These are phyloP conservation scores for Alloplasta piceator DNA, from an alignment of 2,888 invertebrate species.

Conservation along the genomic window DNA sequence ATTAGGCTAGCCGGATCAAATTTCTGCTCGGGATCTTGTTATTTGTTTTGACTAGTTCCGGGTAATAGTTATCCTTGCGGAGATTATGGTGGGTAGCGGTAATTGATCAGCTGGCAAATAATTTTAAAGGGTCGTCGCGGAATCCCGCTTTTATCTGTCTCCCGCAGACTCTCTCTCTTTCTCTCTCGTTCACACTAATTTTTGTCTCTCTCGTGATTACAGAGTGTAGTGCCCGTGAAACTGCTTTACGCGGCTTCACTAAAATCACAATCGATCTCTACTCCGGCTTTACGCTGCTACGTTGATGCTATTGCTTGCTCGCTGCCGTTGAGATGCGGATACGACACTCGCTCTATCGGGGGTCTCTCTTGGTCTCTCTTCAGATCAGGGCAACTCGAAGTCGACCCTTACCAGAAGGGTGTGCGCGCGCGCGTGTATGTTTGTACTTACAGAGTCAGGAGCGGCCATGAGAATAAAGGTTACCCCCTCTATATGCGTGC, in stretches of 20 bases:
- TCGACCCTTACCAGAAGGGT: constrained; percentile 31
- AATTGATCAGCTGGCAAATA: not conserved
- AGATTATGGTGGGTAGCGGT: no score
- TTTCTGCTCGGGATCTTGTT: no score
- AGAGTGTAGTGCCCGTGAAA: constrained; percentile 29
- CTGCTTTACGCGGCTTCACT: no score
- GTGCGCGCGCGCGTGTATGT: constrained; percentile 29
- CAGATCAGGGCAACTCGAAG: constrained; percentile 1
- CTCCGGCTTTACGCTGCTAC: constrained; percentile 16
- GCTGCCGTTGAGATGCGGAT: constrained; percentile 34
- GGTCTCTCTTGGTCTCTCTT: constrained; percentile 20
- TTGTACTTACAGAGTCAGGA: constrained; percentile 10
- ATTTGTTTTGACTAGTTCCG: no score
- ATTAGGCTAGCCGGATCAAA: no score
- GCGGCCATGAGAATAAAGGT: not conserved
- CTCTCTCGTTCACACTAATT: constrained; percentile 8
- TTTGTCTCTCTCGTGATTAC: constrained; percentile 30
- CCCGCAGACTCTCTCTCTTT: constrained; percentile 21
- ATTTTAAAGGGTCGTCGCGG: constrained; percentile 31
- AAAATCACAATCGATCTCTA: constrained; percentile 35
- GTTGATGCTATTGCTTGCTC: constrained; percentile 23
- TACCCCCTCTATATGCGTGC: not conserved
- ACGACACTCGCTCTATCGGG: constrained; percentile 35
- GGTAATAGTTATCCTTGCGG: no score
- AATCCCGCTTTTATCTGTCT: constrained; percentile 16